Evolutionary conservation across 2,797 vertebrate species (phyloP).

Genomic region (Neomorphus geoffroyi): DNA sequence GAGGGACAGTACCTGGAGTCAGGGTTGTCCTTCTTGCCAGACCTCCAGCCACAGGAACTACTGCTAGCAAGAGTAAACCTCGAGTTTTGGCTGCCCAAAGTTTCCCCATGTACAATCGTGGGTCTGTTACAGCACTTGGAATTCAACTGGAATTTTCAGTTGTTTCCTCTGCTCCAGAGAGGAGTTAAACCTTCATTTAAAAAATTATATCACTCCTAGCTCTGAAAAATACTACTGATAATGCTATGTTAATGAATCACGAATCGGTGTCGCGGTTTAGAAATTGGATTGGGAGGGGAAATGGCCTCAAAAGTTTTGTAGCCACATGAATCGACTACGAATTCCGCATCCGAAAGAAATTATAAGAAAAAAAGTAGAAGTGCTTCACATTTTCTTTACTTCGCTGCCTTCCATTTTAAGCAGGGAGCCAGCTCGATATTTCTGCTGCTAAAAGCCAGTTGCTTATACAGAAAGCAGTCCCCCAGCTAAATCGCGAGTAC

Average conservation of each 20-base stretch:
- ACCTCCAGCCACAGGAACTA: not conserved
- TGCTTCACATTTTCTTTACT: not conserved
- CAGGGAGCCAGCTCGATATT: not conserved
- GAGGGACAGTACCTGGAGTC: no score
- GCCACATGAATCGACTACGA: not conserved
- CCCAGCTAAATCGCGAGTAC: not conserved
- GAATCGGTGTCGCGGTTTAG: not conserved
- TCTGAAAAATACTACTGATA: not conserved
- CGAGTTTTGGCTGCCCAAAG: not conserved
- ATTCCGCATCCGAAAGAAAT: not conserved
- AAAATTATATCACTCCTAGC: not conserved
- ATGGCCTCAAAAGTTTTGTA: not conserved
- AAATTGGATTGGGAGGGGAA: not conserved
- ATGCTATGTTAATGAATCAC: not conserved
- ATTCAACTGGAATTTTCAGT: not conserved
- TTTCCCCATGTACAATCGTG: accelerated
- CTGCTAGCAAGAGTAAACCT: not conserved
- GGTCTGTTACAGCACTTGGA: not conserved
- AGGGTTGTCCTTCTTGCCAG: not conserved
- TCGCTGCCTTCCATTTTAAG: not conserved
- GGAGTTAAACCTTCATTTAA: not conserved
- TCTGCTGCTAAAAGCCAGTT: not conserved
- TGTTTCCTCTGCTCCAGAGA: not conserved
- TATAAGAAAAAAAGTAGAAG: accelerated
- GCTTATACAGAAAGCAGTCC: not conserved